Percentiles rank a stretch among this genome's conserved stretches.
Conservation (phyloP, 2,113 vertebrate genomes). For the Scophthalmus maximus region DNA sequence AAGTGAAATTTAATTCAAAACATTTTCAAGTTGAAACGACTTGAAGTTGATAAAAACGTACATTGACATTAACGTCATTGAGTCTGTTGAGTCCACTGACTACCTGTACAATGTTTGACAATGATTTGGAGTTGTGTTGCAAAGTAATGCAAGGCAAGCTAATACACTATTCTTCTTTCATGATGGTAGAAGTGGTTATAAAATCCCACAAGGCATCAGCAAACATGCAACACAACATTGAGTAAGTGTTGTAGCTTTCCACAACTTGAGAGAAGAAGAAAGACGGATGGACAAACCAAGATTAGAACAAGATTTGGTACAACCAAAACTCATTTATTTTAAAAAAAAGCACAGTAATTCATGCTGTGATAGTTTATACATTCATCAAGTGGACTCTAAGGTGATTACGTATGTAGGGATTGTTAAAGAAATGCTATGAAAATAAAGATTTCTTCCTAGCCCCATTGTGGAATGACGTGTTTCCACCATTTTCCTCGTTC, state of each 20-base stretch:
- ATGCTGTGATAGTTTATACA: background rate
- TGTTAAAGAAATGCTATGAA: background rate
- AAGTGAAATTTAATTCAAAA: too few relatives aligned
- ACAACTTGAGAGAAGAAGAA: conserved; percentile 7
- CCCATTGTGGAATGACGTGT: background rate
- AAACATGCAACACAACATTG: background rate
- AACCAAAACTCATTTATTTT: background rate
- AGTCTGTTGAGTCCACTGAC: too few relatives aligned
- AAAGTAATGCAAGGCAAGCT: too few relatives aligned
- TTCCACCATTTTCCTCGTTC: background rate
- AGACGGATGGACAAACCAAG: conserved; percentile 4
- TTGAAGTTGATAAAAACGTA: too few relatives aligned
- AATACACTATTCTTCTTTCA: too few relatives aligned
- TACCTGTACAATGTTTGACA: too few relatives aligned
- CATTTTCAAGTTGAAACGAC: too few relatives aligned
- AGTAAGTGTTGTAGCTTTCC: background rate
- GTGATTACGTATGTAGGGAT: background rate
- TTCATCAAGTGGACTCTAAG: background rate
- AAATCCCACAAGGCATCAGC: background rate
- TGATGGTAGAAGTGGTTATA: background rate
- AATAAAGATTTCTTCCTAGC: background rate
- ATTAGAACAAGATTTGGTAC: conserved; percentile 3
- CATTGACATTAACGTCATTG: too few relatives aligned
- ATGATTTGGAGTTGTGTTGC: too few relatives aligned
- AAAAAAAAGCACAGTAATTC: conserved; percentile 1